Evolutionary conservation across 2,888 invertebrate genomes (phyloP).

Genomic region (Zaprionus obscuricornis): DNA sequence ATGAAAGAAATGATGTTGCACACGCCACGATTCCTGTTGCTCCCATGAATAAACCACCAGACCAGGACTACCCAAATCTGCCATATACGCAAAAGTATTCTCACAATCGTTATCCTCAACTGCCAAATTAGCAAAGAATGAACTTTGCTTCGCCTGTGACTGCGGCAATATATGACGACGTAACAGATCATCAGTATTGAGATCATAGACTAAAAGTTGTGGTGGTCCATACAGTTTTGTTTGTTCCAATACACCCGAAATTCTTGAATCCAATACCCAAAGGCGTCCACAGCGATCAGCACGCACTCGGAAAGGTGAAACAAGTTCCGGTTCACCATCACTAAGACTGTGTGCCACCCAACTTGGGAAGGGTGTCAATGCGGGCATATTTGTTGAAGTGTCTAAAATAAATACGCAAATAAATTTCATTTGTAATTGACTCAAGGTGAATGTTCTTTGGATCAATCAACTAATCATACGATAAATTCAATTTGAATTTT

Average conservation of each 20-base stretch:
- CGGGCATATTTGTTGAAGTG: constrained; percentile 87
- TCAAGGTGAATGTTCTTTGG: constrained; percentile 33
- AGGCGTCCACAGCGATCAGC: constrained; percentile 90
- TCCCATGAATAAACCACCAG: constrained; percentile 91
- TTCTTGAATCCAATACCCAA: constrained; percentile 91
- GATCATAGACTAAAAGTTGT: constrained; percentile 88
- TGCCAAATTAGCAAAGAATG: constrained; percentile 90
- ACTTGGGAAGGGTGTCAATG: constrained; percentile 90
- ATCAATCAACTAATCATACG: no score
- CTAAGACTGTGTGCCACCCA: constrained; percentile 90
- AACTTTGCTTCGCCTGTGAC: constrained; percentile 87
- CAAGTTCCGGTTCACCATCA: constrained; percentile 86
- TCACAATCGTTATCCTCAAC: constrained; percentile 90
- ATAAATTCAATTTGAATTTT: constrained; percentile 6
- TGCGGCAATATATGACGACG: constrained; percentile 87
- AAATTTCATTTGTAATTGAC: background rate
- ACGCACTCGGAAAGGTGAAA: constrained; percentile 89
- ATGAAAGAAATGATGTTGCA: constrained; percentile 88
- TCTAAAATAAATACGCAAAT: constrained; percentile 84
- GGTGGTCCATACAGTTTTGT: constrained; percentile 85
- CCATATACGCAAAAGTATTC: constrained; percentile 89
- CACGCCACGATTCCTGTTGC: constrained; percentile 89
- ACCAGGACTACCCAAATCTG: constrained; percentile 88
- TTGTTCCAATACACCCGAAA: constrained; percentile 85
- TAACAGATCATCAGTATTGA: constrained; percentile 88